Base-by-base conservation (phyloP, 2,113 vertebrate species). In the Seriola aureovittata region DNA sequence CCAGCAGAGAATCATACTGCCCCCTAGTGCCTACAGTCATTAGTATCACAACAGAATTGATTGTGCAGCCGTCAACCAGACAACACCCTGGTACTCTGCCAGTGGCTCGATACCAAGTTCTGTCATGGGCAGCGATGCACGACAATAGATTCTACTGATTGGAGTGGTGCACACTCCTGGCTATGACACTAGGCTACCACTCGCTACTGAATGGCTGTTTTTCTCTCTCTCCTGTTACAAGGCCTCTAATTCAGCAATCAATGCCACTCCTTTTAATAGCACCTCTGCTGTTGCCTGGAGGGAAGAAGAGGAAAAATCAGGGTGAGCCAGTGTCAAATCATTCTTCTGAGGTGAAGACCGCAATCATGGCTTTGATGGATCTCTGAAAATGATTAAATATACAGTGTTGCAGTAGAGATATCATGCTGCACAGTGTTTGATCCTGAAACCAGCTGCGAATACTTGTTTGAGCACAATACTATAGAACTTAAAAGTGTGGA, bases 141-240 rank as follows among this genome's bases (percentile, higher is more conserved):
- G 78, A 93, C 92, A 94, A 94, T 94, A 92, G 94, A 93, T 92
- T 86, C 80, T 68, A 80, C 84, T 92, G 94, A 94, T 94, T 94
- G 92, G 93, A 93, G 93, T 82, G 90, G 88, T 86, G 89, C 89
- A 87, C 85, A 87, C 90, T 86, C 79, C 80, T 60, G 82, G 85
- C 78, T 78, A 86, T 92, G 91, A 92, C 90, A 92, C 87, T 70
- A 81, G 63, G 82, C 86, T 81, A 85, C 84, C 80, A 64, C 87
- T 87, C 62, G 21, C 75, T 88, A 89, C 89, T 68, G 76, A 94
- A 89, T 90, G 82, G 70, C 89, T 90, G 90, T 89, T 93, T 87
- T 88, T 93, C 77, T 84, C 83, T 72, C 87, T 85, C 89, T 82
- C 68, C 78, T 80, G 78, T 89, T 90, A 83, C 89, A 91, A 82